Evolutionary conservation across 2,797 vertebrate genomes (phyloP), one percentile per base, ranked within the genome.

Genomic region (Picus viridis): DNA sequence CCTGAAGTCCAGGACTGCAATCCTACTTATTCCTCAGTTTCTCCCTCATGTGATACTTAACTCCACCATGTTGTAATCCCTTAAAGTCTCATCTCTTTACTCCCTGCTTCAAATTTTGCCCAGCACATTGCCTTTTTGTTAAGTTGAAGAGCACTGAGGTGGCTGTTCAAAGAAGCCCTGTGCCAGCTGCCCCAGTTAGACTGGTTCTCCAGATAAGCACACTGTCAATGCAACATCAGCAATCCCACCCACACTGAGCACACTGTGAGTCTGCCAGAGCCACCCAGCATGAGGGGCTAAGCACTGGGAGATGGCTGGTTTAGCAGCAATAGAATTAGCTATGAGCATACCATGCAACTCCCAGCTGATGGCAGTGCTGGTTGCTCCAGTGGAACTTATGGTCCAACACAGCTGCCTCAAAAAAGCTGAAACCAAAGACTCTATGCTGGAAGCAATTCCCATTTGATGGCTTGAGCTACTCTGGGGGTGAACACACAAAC

Each of bases 181-280:
- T 0, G 3, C 32, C 4, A 1, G 43, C 22, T 65, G 53, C 32
- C 45, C 5, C 2, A 11, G 19, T 17, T 0, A 1, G 57, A n/a
- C 8, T 41, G 26, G 53, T 15, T 57, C 30, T 19, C 18, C 30
- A 58, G 56, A 30, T 36, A 20, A 22, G 7, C 1, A 0, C 14
- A 23, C 0, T 1, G 43, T 49, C 13, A 7, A 2, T 2, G 45
- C 49, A 70, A 47, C 0, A 0, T 22, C n/a, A 82, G 56, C 1
- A 0, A 83, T 43, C 30, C 32, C 49, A 69, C 36, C 8, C 51
- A 29, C 0, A 3, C 23, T 0, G 1, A 76, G 27, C 27, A 51
- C 0, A 0, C 10, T 0, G 26, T 2, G 10, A 61, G 41, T 20
- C 47, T 30, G n/a, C 9, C 54, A 62, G 41, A 75, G 54, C 19